Evolutionary conservation across 2,888 invertebrate genomes (phyloP).

Genomic region (Slavum lentiscoides): DNA sequence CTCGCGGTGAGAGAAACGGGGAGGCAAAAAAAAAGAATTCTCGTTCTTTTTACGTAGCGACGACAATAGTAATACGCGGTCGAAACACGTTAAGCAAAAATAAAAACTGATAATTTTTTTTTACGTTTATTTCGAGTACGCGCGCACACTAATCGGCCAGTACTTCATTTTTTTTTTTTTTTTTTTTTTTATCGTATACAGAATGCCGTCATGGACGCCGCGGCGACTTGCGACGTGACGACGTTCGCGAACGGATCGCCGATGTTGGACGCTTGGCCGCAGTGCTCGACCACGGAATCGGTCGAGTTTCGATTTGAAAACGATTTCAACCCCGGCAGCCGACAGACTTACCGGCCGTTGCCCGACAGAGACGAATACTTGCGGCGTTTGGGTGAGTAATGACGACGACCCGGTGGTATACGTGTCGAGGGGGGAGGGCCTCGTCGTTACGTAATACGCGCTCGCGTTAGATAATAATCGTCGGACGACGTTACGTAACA

Average conservation of each 20-base stretch:
- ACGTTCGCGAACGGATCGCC: constrained; percentile 27
- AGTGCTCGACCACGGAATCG: background rate
- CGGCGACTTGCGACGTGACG: background rate
- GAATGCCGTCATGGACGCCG: background rate
- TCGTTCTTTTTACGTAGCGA: no score
- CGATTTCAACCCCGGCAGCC: constrained; percentile 63
- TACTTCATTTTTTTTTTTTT: no score
- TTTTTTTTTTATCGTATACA: background rate
- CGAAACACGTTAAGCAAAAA: no score
- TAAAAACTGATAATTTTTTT: no score
- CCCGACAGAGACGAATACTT: constrained; percentile 71
- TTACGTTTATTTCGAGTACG: no score
- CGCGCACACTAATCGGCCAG: no score
- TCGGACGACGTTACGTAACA: background rate
- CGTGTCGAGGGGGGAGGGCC: no score
- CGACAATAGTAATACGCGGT: no score
- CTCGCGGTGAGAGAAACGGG: no score
- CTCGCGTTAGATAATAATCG: constrained; percentile 26
- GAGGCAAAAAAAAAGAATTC: no score
- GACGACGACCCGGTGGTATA: no score
- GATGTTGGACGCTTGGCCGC: constrained; percentile 33
- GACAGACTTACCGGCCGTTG: constrained; percentile 58
- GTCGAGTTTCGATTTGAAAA: constrained; percentile 63
- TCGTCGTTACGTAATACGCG: background rate
- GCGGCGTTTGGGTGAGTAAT: constrained; percentile 66